phyloP scores from a whole-genome alignment of 2,888 invertebrate genomes.

The Lysandra bellargus region DNA sequence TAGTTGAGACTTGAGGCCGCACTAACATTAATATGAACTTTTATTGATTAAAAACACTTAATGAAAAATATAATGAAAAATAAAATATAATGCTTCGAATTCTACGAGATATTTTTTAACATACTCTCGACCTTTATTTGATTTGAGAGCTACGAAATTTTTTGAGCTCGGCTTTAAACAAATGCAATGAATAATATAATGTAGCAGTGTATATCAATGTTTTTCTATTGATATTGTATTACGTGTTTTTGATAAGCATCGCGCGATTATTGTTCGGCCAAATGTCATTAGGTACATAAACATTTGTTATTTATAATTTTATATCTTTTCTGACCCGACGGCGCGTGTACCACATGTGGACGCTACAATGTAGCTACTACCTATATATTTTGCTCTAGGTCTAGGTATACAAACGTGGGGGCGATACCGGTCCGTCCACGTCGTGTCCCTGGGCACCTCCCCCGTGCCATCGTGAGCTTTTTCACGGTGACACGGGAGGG shows the following conservation, averaged over 20 bases:
- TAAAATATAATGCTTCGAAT: no score
- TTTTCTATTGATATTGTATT: conserved; percentile 19
- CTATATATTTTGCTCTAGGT: neutral
- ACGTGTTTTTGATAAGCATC: conserved; percentile 29
- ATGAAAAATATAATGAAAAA: no score
- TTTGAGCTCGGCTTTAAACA: neutral
- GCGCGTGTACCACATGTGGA: conserved; percentile 15
- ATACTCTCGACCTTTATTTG: neutral
- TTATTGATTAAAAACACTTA: no score
- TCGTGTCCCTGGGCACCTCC: no score
- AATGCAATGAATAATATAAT: neutral
- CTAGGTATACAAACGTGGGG: neutral
- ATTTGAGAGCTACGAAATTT: neutral
- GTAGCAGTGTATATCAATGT: conserved; percentile 18
- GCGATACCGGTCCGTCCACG: no score
- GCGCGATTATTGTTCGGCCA: conserved; percentile 35
- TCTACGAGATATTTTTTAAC: neutral
- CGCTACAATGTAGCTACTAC: neutral
- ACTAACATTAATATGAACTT: no score
- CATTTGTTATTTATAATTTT: conserved; percentile 29
- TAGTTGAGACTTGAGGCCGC: no score
- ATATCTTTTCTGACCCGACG: conserved; percentile 19
- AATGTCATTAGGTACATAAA: conserved; percentile 35
- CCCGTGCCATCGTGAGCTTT: no score
- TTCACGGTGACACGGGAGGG: no score